Percentiles rank a stretch among this genome's conserved stretches.
These are phyloP conservation scores for Potamarius usumacintae DNA, from an alignment of 2,113 vertebrate species.

Conservation along the genomic window DNA sequence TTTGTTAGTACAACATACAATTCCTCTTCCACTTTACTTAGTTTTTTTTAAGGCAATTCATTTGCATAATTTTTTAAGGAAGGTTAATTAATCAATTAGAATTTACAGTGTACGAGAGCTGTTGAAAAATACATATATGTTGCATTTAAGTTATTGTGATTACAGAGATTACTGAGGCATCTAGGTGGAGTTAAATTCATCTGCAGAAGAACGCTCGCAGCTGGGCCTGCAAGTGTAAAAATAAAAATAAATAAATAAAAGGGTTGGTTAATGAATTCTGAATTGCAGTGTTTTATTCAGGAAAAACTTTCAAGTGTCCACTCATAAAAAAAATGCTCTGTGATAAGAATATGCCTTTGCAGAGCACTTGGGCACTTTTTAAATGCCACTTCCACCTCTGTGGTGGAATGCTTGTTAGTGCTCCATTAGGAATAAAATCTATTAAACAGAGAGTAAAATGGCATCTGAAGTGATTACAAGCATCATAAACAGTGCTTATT, in stretches of 20 bases:
- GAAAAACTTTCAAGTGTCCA: not conserved
- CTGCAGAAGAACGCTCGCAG: not conserved
- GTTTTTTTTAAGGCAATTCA: too few relatives aligned
- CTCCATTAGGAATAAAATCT: conserved; percentile 26
- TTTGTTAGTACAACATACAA: too few relatives aligned
- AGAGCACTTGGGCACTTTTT: not conserved
- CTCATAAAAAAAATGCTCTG: not conserved
- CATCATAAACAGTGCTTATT: not conserved
- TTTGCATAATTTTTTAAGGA: too few relatives aligned
- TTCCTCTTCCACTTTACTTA: too few relatives aligned
- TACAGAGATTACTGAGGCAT: not conserved
- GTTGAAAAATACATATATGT: not conserved
- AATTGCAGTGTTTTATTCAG: not conserved
- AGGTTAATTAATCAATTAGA: too few relatives aligned
- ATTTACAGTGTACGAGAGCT: too few relatives aligned
- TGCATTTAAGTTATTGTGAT: not conserved
- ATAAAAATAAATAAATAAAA: not conserved
- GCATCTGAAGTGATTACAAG: conserved; percentile 24
- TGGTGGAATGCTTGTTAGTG: conserved; percentile 5
- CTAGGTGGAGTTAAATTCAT: not conserved
- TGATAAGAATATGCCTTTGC: not conserved
- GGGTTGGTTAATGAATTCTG: not conserved
- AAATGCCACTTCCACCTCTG: not conserved
- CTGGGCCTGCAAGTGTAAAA: not conserved
- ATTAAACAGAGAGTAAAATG: conserved; percentile 35